Conservation (phyloP, 2,113 vertebrate species). For the Poeciliopsis prolifica region DNA sequence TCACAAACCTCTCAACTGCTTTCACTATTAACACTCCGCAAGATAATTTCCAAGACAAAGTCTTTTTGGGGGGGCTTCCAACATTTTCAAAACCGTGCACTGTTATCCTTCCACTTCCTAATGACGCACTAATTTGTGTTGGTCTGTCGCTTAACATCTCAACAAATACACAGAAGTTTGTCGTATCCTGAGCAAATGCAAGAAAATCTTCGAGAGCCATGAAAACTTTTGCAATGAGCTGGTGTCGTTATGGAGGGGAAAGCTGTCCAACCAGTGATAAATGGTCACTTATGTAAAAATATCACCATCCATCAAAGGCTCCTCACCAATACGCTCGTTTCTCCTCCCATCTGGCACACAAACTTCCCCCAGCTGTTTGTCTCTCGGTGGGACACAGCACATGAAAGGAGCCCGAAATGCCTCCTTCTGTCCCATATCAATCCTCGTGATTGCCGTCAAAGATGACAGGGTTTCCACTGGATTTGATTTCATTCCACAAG, state of each 20-base stretch:
- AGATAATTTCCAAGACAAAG: no score
- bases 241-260: background rate
- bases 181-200: no score
- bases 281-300: background rate
- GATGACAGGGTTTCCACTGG: background rate
- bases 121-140: no score
- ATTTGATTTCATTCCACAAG: background rate
- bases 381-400: slow-evolving; percentile 25
- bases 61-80: no score
- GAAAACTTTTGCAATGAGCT: background rate
- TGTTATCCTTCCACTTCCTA: no score
- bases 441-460: slow-evolving; percentile 29
- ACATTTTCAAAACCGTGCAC: no score
- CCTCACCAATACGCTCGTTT: background rate
- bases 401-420: slow-evolving; percentile 48
- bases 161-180: background rate
- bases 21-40: no score
- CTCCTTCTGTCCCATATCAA: slow-evolving; percentile 30
- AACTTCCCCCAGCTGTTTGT: slow-evolving; percentile 24
- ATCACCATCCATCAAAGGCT: background rate
- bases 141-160: no score
- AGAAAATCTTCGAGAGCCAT: background rate
- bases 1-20: no score
- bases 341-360: background rate
- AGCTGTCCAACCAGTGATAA: slow-evolving; percentile 1